Evolutionary conservation across 1,140 invertebrate species (phyloP).

Genomic region (Thereuonema tuberculata): DNA sequence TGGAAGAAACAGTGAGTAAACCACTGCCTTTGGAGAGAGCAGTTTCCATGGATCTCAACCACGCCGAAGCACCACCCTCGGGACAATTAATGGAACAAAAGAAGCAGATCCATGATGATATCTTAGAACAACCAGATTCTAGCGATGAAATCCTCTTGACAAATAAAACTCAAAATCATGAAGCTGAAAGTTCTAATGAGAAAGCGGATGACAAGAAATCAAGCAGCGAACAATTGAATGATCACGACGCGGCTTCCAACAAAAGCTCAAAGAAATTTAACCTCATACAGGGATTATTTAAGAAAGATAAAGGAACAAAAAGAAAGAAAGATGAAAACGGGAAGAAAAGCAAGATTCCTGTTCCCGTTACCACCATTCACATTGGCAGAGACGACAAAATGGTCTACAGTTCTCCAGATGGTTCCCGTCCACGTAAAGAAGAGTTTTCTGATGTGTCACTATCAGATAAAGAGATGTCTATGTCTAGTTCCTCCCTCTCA

Average conservation of each 20-base stretch:
- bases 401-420: not conserved
- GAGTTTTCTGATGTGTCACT: not conserved
- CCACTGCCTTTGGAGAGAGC: constrained; percentile 51
- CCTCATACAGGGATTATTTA: not conserved
- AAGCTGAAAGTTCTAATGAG: not conserved
- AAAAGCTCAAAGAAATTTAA: not conserved
- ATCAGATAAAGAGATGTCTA: not conserved
- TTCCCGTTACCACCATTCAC: not conserved
- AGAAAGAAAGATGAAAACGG: not conserved
- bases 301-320: not conserved
- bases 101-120: not conserved
- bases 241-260: too few species aligned
- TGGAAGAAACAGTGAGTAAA: constrained; percentile 41
- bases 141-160: not conserved
- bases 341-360: not conserved
- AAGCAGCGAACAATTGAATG: too few species aligned
- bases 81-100: not conserved
- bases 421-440: not conserved
- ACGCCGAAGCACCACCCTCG: constrained; percentile 33
- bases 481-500: constrained; percentile 3
- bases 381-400: not conserved
- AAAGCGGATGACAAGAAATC: not conserved
- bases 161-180: not conserved
- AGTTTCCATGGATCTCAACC: constrained; percentile 56
- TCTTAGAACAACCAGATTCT: not conserved